Percentiles rank a stretch among this genome's conserved stretches.
Conservation (phyloP, 2,113 vertebrate genomes). For the Myodes glareolus region DNA sequence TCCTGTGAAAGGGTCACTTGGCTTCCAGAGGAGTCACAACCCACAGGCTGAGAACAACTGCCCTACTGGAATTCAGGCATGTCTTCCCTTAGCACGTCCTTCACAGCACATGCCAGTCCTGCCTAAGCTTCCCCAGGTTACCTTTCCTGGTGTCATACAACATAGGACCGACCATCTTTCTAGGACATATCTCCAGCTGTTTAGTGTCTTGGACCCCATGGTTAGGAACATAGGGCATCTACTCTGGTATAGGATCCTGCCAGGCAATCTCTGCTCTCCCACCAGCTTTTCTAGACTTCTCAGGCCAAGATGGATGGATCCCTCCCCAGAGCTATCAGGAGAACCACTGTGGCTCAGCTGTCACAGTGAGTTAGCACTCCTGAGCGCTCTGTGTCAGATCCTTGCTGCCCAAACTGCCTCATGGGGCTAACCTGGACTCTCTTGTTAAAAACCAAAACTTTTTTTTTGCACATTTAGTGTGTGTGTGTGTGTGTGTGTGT, state of each 20-base stretch:
- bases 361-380: neutral
- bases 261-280: neutral
- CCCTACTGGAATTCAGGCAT: neutral
- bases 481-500: neutral
- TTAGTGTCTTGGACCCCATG: neutral
- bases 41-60: neutral
- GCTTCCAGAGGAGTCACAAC: neutral
- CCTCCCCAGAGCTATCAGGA: neutral
- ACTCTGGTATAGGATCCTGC: neutral
- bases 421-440: neutral
- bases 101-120: neutral
- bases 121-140: neutral
- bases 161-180: neutral
- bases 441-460: neutral
- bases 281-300: neutral
- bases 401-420: neutral
- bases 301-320: neutral
- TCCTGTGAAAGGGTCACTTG: neutral
- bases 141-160: neutral
- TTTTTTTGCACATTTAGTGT: neutral
- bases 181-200: neutral
- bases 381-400: neutral
- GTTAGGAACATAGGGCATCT: neutral
- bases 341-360: neutral
- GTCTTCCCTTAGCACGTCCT: neutral